phyloP scores from a whole-genome alignment of 2,888 invertebrate species.

The Plagiodera versicolora region DNA sequence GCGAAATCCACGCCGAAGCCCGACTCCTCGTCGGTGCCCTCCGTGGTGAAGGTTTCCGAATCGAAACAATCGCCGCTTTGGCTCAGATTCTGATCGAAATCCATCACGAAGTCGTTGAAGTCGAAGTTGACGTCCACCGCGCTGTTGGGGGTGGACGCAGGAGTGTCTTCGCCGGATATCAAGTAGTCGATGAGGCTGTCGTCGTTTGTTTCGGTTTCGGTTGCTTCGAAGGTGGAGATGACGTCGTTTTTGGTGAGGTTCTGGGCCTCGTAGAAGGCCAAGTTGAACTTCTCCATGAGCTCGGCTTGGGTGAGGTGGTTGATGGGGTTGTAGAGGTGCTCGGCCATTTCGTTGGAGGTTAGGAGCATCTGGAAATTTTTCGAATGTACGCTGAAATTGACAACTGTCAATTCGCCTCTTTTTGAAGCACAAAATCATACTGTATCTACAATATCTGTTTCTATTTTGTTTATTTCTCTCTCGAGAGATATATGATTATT shows the following conservation, averaged over 20 bases:
- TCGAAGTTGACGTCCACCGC: conserved; percentile 43
- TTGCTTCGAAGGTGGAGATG: conserved; percentile 43
- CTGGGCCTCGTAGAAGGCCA: conserved; percentile 54
- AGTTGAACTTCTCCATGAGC: conserved; percentile 53
- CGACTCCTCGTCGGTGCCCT: conserved; percentile 28
- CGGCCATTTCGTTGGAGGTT: conserved; percentile 34
- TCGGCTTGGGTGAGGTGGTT: conserved; percentile 47
- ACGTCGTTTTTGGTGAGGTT: conserved; percentile 42
- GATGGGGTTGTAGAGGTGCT: conserved; percentile 41
- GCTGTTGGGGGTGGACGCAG: conserved; percentile 28
- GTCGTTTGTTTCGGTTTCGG: conserved; percentile 11
- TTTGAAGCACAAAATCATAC: too few relatives aligned
- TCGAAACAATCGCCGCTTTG: conserved; percentile 31
- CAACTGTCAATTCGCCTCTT: too few relatives aligned
- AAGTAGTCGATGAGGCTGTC: conserved; percentile 37
- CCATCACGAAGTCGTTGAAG: conserved; percentile 48
- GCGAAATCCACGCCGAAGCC: conserved; percentile 25
- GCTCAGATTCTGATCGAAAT: conserved; percentile 44
- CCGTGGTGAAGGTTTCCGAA: conserved; percentile 38
- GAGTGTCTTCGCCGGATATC: conserved; percentile 36
- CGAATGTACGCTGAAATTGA: too few relatives aligned
- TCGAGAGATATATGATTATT: too few relatives aligned
- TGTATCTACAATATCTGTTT: too few relatives aligned
- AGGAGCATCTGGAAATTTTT: conserved; percentile 37
- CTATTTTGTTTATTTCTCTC: too few relatives aligned